A percentile compares a stretch with the other conserved stretches of the same genome.
Evolutionary conservation across 2,797 vertebrate species (phyloP).

Genomic region (Allobates femoralis): DNA sequence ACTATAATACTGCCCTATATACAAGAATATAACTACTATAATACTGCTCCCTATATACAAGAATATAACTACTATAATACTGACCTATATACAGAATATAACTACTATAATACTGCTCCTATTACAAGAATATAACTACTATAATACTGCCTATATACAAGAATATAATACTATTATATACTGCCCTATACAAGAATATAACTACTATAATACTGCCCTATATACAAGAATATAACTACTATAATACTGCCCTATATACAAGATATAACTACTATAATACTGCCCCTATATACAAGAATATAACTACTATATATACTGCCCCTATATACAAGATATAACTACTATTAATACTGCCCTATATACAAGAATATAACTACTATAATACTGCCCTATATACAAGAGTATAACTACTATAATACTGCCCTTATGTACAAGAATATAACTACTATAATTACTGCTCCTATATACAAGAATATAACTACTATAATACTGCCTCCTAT

Average conservation of each 20-base stretch:
- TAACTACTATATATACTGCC: neutral
- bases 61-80: slow-evolving; percentile 22
- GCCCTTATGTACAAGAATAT: neutral
- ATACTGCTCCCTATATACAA: neutral
- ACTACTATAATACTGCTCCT: neutral
- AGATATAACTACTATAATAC: slow-evolving; percentile 15
- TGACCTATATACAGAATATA: neutral
- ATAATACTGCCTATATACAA: slow-evolving; percentile 12
- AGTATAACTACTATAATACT: slow-evolving; percentile 11
- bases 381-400: neutral
- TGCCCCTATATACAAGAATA: neutral
- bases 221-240: slow-evolving; percentile 8
- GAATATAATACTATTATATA: slow-evolving; percentile 10
- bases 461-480: slow-evolving; percentile 2
- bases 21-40: slow-evolving; percentile 12
- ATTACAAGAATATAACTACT: neutral
- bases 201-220: slow-evolving; percentile 8
- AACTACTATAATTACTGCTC: slow-evolving; percentile 9
- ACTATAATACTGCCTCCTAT: slow-evolving; percentile 9
- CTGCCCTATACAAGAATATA: too few relatives aligned
- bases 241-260: slow-evolving; percentile 14
- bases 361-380: slow-evolving; percentile 4
- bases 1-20: neutral
- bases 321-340: slow-evolving; percentile 3
- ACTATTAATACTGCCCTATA: neutral